Conservation (phyloP, 2,113 vertebrate genomes). For the Hemicordylus capensis region DNA sequence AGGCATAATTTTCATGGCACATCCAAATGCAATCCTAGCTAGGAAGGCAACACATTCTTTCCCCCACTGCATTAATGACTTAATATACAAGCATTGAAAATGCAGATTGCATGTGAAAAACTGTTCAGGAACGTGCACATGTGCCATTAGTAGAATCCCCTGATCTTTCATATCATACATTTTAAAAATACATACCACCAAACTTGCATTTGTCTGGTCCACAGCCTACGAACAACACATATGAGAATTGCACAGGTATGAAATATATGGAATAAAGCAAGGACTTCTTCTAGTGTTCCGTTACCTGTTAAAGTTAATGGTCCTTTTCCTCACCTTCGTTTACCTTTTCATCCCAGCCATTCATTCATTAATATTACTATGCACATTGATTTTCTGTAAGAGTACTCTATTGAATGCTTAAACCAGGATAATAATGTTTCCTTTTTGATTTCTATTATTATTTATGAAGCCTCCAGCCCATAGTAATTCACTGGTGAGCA, state of each 20-base stretch:
- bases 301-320: not conserved
- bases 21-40: slow-evolving; percentile 28
- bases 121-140: not conserved
- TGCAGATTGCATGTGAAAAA: not conserved
- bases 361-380: not conserved
- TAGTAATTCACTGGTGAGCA: not conserved
- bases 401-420: not conserved
- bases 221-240: not conserved
- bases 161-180: not conserved
- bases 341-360: not conserved
- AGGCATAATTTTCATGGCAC: slow-evolving; percentile 29
- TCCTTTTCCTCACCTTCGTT: not conserved
- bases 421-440: not conserved
- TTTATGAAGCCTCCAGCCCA: not conserved
- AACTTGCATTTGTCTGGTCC: not conserved
- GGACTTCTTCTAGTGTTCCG: rapidly evolving
- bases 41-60: not conserved
- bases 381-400: not conserved
- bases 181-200: not conserved
- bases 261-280: not conserved
- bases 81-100: not conserved
- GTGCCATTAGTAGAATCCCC: not conserved
- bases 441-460: not conserved
- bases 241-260: not conserved
- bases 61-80: slow-evolving; percentile 8